Evolutionary conservation across 1,140 invertebrate genomes (phyloP).

Genomic region (Drosophila watanabei): DNA sequence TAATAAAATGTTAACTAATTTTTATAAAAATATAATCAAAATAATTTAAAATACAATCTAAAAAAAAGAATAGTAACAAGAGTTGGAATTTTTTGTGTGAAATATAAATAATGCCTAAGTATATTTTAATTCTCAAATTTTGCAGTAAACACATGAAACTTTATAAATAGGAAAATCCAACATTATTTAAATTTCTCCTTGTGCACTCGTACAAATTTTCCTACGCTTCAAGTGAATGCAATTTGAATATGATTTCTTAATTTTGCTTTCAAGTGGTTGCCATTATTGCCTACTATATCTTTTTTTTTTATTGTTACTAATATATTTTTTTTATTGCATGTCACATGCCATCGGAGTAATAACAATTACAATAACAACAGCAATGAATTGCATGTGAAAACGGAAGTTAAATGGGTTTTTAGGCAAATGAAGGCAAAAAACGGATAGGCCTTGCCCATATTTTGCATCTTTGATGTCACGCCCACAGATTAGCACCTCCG

Average conservation of each 20-base stretch:
- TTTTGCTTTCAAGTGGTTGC: conserved; percentile 18
- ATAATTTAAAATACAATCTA: too few species aligned
- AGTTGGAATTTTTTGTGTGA: too few species aligned
- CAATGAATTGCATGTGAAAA: conserved; percentile 41
- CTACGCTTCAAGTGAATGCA: conserved; percentile 37
- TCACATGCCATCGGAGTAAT: conserved; percentile 34
- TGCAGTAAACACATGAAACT: too few species aligned
- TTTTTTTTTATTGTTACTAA: background rate
- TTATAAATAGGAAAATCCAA: background rate
- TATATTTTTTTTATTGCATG: conserved; percentile 36
- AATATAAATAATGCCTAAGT: too few species aligned
- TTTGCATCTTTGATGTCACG: conserved; percentile 5
- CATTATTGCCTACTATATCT: conserved; percentile 6
- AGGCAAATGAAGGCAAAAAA: conserved; percentile 38
- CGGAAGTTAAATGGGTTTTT: conserved; percentile 47
- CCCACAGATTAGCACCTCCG: conserved; percentile 17
- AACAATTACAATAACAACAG: conserved; percentile 29
- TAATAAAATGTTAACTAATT: too few species aligned
- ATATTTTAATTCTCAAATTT: too few species aligned
- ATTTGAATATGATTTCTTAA: conserved; percentile 54
- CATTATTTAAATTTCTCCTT: background rate
- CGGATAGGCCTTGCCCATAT: conserved; percentile 6
- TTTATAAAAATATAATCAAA: too few species aligned
- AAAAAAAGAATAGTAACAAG: too few species aligned
- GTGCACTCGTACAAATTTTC: conserved; percentile 9